A percentile compares a stretch with the other conserved stretches of the same genome.
Evolutionary conservation across 1,140 invertebrate genomes (phyloP).

Genomic region (Zaprionus capensis): DNA sequence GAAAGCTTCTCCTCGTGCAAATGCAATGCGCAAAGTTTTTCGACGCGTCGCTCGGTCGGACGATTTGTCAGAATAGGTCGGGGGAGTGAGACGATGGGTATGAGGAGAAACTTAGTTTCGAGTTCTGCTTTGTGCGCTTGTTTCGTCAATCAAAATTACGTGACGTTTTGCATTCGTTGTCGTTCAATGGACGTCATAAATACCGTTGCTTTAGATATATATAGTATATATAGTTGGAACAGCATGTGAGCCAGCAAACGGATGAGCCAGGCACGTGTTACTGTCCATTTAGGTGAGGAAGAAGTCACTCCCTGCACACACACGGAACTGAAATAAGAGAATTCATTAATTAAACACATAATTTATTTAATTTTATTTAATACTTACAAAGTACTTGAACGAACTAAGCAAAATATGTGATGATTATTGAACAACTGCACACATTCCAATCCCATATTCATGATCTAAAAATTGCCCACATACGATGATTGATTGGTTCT

Average conservation of each 20-base stretch:
- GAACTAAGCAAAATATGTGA: not conserved
- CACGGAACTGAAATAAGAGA: not conserved
- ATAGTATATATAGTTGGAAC: not conserved
- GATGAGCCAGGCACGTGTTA: slow-evolving; percentile 29
- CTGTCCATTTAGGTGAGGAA: not conserved
- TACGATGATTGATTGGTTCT: slow-evolving; percentile 58
- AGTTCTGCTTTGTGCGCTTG: slow-evolving; percentile 57
- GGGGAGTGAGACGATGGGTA: not conserved
- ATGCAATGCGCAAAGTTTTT: slow-evolving; percentile 66
- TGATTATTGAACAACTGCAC: not conserved
- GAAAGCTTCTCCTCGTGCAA: slow-evolving; percentile 34
- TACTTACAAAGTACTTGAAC: not conserved
- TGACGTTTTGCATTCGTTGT: slow-evolving; percentile 56
- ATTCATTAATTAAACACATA: not conserved
- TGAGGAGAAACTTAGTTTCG: slow-evolving; percentile 52
- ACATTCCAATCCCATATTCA: not conserved
- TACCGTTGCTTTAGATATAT: not conserved
- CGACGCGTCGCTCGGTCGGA: slow-evolving; percentile 26
- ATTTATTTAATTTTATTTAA: not conserved
- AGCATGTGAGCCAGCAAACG: slow-evolving; percentile 2
- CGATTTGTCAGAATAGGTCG: slow-evolving; percentile 57
- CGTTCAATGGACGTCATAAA: slow-evolving; percentile 38
- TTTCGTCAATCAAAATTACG: slow-evolving; percentile 82
- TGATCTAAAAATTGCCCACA: slow-evolving; percentile 1
- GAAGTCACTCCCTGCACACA: not conserved